Base-by-base conservation (phyloP, 2,113 vertebrate species). In the Odobenus rosmarus region DNA sequence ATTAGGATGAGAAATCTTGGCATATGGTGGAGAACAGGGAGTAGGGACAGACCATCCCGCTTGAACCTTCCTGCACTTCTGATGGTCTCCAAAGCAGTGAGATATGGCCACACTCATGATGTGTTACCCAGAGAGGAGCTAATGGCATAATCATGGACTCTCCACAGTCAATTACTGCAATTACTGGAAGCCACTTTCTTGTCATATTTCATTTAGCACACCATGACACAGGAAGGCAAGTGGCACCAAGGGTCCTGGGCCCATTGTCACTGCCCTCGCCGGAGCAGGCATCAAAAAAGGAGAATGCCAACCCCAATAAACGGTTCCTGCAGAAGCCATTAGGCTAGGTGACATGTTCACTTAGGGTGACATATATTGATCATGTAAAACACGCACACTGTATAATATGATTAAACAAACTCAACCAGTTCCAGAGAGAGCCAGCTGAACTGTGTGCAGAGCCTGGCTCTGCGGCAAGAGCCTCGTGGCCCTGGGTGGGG, bases 191-290 rank as follows among this genome's bases (percentile, higher is more conserved):
- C 96, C 95, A 96, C 97, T 98, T 96, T 97, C 94, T 98, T 98
- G 98, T 98, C 98, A 98, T 98, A 98, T 98, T 98, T 98, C 97
- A 98, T 98, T 98, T 98, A 87, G 96, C 97, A 97, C 84, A 97
- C 97, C 98, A 98, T 46, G 81, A 93, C 88, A 97, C 96, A 33
- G 97, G 96, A 90, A 98, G 85, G 57, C 80, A 95, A 93, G 62
- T 98, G 98, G 92, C 98, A 98, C 95, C 19, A 26, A 96, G 26
- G 89, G 96, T 94, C 82, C 87, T 97, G 39, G 87, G 93, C 67
- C 72, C 77, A 94, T 86, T 7, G 88, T 96, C 3, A 3, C 80
- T 92, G 79, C 97, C 95, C 90, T 97, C 0, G 5, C 23, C 74
- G 92, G 61, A 97, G 69, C 3, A 92, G 93, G 90, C 96, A 95